A percentile compares a stretch with the other conserved stretches of the same genome.
Evolutionary conservation across 2,113 vertebrate genomes (phyloP).

Genomic region (Heterochromis multidens): DNA sequence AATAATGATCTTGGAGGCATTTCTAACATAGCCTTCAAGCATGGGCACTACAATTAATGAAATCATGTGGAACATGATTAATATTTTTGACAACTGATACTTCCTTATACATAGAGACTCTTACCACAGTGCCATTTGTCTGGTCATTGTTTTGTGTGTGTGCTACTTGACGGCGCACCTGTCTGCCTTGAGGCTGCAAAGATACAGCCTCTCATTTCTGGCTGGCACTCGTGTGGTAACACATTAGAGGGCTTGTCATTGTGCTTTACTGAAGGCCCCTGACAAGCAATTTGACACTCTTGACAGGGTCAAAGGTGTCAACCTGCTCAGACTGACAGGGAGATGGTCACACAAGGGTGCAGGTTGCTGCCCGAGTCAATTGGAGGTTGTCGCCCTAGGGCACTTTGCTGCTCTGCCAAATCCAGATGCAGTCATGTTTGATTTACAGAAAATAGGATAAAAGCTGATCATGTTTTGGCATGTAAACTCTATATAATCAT

Average conservation of each 20-base stretch:
- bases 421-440: conserved; percentile 2
- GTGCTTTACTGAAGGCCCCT: conserved; percentile 82
- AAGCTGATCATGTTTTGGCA: background rate
- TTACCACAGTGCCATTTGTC: background rate
- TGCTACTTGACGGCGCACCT: conserved; percentile 76
- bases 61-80: background rate
- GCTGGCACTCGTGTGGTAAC: conserved; percentile 76
- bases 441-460: conserved; percentile 1
- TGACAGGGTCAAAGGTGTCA: conserved; percentile 74
- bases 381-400: conserved; percentile 36
- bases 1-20: conserved; percentile 14
- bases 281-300: conserved; percentile 82
- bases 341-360: conserved; percentile 59
- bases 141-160: conserved; percentile 26
- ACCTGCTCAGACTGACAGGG: conserved; percentile 59
- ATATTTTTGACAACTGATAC: background rate
- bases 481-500: background rate
- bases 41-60: background rate
- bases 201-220: conserved; percentile 76
- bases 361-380: conserved; percentile 50
- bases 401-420: background rate
- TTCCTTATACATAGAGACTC: background rate
- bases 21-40: background rate
- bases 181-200: conserved; percentile 84
- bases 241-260: conserved; percentile 81